Conservation (phyloP, 2,888 invertebrate genomes). For the Dynastes maya region DNA sequence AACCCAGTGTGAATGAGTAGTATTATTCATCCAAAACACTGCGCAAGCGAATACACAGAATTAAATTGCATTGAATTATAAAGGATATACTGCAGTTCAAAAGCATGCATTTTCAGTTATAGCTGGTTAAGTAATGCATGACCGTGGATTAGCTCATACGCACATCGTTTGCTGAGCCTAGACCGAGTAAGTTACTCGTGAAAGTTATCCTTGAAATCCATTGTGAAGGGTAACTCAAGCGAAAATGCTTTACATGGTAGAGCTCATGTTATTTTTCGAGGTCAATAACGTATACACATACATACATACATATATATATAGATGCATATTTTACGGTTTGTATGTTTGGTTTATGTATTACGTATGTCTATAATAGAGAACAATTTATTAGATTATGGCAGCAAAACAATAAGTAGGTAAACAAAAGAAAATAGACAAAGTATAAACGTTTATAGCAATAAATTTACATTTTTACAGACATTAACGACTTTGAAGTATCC, state of each 20-base stretch:
- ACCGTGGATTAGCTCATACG: constrained; percentile 32
- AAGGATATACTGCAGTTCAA: too few species aligned
- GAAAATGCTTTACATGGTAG: constrained; percentile 41
- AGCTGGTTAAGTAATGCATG: constrained; percentile 15
- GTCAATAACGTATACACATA: constrained; percentile 35
- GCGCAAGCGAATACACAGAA: neutral
- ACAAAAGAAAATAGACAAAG: too few species aligned
- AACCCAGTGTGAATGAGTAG: neutral
- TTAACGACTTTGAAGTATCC: too few species aligned
- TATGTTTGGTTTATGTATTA: neutral
- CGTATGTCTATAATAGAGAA: too few species aligned
- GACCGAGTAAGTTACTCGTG: constrained; percentile 43
- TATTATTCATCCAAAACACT: neutral
- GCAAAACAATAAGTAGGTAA: too few species aligned
- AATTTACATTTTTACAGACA: too few species aligned
- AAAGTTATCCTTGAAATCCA: constrained; percentile 40
- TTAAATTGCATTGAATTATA: constrained; percentile 3
- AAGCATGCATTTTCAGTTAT: too few species aligned
- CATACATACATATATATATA: too few species aligned
- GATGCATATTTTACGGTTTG: neutral
- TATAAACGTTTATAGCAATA: too few species aligned
- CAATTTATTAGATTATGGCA: too few species aligned
- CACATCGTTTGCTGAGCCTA: constrained; percentile 37
- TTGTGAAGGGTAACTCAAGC: constrained; percentile 42
- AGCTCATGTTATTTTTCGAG: constrained; percentile 40